Conservation (phyloP, 2,888 invertebrate species). For the Cyaniris semiargus region DNA sequence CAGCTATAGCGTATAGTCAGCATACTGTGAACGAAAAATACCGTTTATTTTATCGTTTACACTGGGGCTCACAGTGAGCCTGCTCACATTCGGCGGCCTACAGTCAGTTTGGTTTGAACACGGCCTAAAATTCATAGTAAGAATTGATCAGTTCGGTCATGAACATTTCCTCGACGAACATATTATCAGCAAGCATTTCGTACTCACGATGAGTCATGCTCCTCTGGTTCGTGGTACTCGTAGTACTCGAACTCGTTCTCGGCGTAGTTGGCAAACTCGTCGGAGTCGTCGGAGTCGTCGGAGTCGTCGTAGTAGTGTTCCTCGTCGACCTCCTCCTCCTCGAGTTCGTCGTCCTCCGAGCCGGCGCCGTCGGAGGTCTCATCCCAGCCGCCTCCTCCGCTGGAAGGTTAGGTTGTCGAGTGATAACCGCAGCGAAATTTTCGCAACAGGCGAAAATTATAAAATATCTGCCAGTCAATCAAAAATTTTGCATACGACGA, state of each 20-base stretch:
- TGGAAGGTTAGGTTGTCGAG: slow-evolving; percentile 31
- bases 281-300: neutral
- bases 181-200: neutral
- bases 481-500: no score
- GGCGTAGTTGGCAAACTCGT: neutral
- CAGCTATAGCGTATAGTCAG: no score
- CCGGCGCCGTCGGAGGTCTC: slow-evolving; percentile 43
- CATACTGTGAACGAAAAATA: no score
- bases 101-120: no score
- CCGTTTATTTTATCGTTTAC: no score
- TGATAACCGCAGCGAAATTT: no score
- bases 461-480: no score
- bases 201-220: neutral
- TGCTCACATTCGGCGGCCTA: no score
- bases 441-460: no score
- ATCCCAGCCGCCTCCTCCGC: slow-evolving; percentile 54
- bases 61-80: no score
- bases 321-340: slow-evolving; percentile 50
- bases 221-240: neutral
- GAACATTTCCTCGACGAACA: neutral
- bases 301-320: slow-evolving; percentile 35
- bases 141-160: neutral
- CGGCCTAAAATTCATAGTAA: neutral
- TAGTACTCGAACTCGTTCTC: neutral
- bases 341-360: slow-evolving; percentile 43